Conservation (phyloP, 2,888 invertebrate genomes). For the Dugesia japonica region DNA sequence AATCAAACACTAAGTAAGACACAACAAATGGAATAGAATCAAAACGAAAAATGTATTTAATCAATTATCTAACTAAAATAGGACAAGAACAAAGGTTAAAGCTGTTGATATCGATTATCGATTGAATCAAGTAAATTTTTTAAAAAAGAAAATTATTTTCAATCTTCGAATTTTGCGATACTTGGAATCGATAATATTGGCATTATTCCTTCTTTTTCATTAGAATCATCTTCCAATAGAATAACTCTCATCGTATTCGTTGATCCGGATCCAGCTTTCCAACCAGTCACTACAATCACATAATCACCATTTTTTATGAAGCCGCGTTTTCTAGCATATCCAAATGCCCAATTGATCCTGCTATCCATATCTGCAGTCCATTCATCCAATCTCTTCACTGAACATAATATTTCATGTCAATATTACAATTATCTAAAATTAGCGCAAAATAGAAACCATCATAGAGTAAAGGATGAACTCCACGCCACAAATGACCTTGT, state of each 20-base stretch:
- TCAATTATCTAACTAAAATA: background rate
- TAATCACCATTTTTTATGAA: constrained; percentile 71
- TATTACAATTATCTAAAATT: no score
- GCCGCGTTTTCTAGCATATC: constrained; percentile 66
- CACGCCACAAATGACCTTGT: constrained; percentile 76
- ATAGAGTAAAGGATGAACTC: constrained; percentile 72
- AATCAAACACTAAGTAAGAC: no score
- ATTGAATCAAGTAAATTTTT: no score
- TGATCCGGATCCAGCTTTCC: constrained; percentile 81
- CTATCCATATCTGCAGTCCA: constrained; percentile 48
- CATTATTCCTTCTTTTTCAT: background rate
- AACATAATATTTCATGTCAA: no score
- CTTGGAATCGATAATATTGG: background rate
- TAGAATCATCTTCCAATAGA: background rate
- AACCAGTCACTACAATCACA: constrained; percentile 81
- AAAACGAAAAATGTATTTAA: no score
- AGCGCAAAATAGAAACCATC: no score
- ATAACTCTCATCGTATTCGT: constrained; percentile 87
- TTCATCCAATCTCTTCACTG: constrained; percentile 36
- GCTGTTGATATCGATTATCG: background rate
- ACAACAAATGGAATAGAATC: no score
- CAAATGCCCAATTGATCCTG: constrained; percentile 40
- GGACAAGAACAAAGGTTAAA: constrained; percentile 3
- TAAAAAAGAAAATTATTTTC: background rate
- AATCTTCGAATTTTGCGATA: background rate